Percentiles rank a stretch among this genome's conserved stretches.
phyloP scores from a whole-genome alignment of 1,140 invertebrate species.

The Brachionus koreanus region DNA sequence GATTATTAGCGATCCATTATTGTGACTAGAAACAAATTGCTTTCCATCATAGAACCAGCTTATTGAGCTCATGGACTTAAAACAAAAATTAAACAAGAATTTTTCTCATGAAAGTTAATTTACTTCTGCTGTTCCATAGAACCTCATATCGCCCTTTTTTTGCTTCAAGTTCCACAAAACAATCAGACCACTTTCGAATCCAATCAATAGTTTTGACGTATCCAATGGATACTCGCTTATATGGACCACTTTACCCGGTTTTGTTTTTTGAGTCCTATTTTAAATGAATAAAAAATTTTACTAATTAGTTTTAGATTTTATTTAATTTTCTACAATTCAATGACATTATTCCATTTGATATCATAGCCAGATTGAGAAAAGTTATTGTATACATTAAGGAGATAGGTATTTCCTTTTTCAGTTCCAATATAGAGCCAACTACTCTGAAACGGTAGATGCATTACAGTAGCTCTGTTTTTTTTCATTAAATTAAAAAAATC shows the following conservation, averaged over 20 bases:
- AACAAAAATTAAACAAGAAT: not conserved
- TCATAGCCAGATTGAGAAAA: constrained; percentile 94
- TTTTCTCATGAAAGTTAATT: not conserved
- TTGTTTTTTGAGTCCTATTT: constrained; percentile 8
- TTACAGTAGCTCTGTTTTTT: not conserved
- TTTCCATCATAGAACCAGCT: constrained; percentile 96
- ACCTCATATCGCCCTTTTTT: constrained; percentile 61
- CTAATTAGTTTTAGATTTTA: not conserved
- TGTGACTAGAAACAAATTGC: constrained; percentile 92
- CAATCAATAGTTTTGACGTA: constrained; percentile 91
- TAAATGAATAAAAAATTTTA: not conserved
- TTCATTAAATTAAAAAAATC: not conserved
- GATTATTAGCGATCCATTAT: constrained; percentile 85
- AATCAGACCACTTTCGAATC: constrained; percentile 86
- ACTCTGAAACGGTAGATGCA: constrained; percentile 68
- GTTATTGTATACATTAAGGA: constrained; percentile 85
- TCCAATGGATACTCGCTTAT: constrained; percentile 91
- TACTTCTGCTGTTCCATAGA: constrained; percentile 54
- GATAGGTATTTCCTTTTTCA: constrained; percentile 92
- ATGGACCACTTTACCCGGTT: constrained; percentile 83
- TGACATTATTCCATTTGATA: constrained; percentile 99
- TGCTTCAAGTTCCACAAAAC: constrained; percentile 90
- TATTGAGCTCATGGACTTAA: constrained; percentile 73
- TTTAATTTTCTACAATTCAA: constrained; percentile 91
- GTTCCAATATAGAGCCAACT: constrained; percentile 99